These are phyloP conservation scores for Silurus meridionalis DNA, from an alignment of 2,113 vertebrate species.

Conservation along the genomic window DNA sequence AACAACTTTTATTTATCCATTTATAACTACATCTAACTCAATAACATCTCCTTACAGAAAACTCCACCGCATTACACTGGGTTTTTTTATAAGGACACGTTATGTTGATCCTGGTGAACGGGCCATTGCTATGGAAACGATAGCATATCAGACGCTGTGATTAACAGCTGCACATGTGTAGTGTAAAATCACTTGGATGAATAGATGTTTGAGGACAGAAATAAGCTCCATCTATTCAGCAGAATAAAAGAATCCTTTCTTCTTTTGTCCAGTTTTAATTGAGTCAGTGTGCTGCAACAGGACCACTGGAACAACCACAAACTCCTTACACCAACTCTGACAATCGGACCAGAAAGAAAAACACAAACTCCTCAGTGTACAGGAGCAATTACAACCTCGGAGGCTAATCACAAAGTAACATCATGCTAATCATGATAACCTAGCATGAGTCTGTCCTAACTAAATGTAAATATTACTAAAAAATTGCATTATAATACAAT, in stretches of 20 bases:
- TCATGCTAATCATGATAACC: neutral
- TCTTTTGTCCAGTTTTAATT: neutral
- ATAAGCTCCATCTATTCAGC: neutral
- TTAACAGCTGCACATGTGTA: neutral
- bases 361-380: neutral
- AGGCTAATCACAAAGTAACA: neutral
- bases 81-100: no score
- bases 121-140: neutral
- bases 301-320: neutral
- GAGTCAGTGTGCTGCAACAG: neutral
- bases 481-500: neutral
- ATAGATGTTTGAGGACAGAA: neutral
- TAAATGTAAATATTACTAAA: neutral
- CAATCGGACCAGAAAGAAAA: neutral
- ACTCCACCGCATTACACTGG: neutral
- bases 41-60: neutral
- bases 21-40: neutral
- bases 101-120: neutral
- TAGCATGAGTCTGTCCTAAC: neutral
- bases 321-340: neutral
- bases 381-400: neutral
- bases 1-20: neutral
- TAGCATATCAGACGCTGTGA: neutral
- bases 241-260: neutral
- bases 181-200: slow-evolving; percentile 3